Evolutionary conservation across 2,797 vertebrate genomes (phyloP).

Genomic region (Buphagus erythrorhynchus): DNA sequence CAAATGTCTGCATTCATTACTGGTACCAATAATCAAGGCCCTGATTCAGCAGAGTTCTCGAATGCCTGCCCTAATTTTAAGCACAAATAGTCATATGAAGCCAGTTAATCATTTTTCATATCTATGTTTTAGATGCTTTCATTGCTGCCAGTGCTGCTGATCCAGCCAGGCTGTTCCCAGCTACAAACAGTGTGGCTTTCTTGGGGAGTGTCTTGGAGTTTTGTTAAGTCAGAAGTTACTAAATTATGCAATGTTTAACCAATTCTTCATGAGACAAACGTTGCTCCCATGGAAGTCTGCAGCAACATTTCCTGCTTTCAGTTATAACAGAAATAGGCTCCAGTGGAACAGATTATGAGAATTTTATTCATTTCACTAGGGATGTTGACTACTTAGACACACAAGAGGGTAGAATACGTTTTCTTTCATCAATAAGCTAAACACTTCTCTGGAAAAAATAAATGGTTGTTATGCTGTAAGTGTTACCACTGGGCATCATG

Average conservation of each 20-base stretch:
- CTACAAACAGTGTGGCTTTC: background rate
- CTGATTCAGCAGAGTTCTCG: slow-evolving; percentile 17
- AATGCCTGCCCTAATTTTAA: slow-evolving; percentile 47
- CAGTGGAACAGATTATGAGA: background rate
- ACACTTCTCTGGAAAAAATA: slow-evolving; percentile 13
- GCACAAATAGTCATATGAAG: background rate
- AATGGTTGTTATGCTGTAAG: background rate
- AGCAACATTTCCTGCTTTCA: background rate
- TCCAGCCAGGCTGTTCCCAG: background rate
- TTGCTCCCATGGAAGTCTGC: background rate
- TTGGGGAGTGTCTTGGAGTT: background rate
- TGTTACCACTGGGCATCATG: background rate
- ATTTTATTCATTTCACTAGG: slow-evolving; percentile 1
- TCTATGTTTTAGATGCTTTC: background rate
- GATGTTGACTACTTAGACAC: background rate
- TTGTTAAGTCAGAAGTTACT: slow-evolving; percentile 7
- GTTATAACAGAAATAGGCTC: background rate
- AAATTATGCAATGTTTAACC: slow-evolving; percentile 5
- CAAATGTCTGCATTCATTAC: slow-evolving; percentile 28
- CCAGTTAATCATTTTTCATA: slow-evolving; percentile 18
- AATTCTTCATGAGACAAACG: background rate
- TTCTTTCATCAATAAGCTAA: slow-evolving; percentile 7
- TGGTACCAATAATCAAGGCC: background rate
- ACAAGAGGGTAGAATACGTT: background rate
- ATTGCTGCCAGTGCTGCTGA: background rate